A percentile compares a stretch with the other conserved stretches of the same genome.
Conservation (phyloP, 2,797 vertebrate genomes). For the Cheirogaleus major region DNA sequence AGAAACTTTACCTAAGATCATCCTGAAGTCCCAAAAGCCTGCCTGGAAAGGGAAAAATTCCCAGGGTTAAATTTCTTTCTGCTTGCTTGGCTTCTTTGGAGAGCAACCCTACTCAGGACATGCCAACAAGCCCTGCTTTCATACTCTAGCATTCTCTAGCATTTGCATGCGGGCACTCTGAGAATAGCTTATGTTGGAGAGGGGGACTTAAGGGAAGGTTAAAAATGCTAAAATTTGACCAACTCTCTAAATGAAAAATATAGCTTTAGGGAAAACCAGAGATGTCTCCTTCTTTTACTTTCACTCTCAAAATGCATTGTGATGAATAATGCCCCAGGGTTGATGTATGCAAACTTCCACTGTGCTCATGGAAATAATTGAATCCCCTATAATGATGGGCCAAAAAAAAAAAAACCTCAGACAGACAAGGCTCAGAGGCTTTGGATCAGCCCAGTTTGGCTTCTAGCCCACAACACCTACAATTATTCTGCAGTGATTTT, state of each 20-base stretch:
- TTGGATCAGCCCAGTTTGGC: conserved; percentile 79
- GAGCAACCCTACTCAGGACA: neutral
- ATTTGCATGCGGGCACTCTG: conserved; percentile 49
- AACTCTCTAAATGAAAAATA: conserved; percentile 83
- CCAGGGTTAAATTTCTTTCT: neutral
- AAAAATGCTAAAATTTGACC: conserved; percentile 82
- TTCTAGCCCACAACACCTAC: conserved; percentile 83
- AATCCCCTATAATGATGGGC: conserved; percentile 85
- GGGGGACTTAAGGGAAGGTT: conserved; percentile 42
- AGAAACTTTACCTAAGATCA: neutral
- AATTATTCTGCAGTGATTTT: conserved; percentile 83
- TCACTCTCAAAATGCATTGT: conserved; percentile 83
- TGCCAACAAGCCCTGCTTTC: neutral
- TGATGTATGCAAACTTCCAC: conserved; percentile 84
- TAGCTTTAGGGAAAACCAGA: conserved; percentile 78
- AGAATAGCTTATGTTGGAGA: conserved; percentile 76
- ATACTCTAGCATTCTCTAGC: neutral
- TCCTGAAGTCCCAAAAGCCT: neutral
- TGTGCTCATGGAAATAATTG: conserved; percentile 82
- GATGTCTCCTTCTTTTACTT: conserved; percentile 76
- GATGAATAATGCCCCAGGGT: conserved; percentile 85
- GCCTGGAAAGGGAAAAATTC: neutral
- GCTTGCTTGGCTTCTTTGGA: neutral
- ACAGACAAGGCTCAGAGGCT: conserved; percentile 80
- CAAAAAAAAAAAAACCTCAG: conserved; percentile 63